A percentile compares a stretch with the other conserved stretches of the same genome.
phyloP scores from a whole-genome alignment of 2,888 invertebrate genomes.

The Sepiola atlantica region DNA sequence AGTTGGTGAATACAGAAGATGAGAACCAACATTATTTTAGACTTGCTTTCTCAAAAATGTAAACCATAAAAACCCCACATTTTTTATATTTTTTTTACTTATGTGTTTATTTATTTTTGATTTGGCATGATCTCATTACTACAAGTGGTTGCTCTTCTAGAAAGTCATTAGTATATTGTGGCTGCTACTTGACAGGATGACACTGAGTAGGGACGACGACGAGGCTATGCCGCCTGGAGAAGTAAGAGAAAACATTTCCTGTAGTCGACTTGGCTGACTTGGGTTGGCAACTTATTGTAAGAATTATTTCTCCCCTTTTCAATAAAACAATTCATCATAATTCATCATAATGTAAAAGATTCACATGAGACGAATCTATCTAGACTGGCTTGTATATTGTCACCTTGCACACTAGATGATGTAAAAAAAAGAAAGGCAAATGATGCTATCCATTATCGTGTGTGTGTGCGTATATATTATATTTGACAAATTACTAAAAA shows the following conservation, averaged over 20 bases:
- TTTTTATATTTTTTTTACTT: neutral
- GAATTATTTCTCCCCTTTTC: neutral
- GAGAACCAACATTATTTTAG: neutral
- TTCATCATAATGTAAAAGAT: too few relatives aligned
- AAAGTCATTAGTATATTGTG: slow-evolving; percentile 22
- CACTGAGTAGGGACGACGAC: neutral
- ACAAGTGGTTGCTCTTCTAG: neutral
- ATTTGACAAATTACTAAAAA: too few relatives aligned
- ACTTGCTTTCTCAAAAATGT: neutral
- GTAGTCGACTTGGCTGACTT: neutral
- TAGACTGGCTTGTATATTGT: too few relatives aligned
- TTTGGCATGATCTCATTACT: slow-evolving; percentile 21
- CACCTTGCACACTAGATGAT: too few relatives aligned
- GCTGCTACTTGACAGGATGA: slow-evolving; percentile 21
- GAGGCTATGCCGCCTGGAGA: neutral
- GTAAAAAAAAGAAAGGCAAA: too few relatives aligned
- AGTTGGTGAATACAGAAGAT: neutral
- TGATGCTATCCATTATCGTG: too few relatives aligned
- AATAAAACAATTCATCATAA: neutral
- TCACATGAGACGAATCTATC: too few relatives aligned
- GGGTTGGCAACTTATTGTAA: neutral
- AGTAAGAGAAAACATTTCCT: slow-evolving; percentile 20
- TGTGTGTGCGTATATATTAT: too few relatives aligned
- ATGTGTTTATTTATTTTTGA: slow-evolving; percentile 2
- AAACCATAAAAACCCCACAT: neutral